These are phyloP conservation scores for Eublepharis macularius DNA, from an alignment of 2,113 vertebrate species.

Conservation along the genomic window DNA sequence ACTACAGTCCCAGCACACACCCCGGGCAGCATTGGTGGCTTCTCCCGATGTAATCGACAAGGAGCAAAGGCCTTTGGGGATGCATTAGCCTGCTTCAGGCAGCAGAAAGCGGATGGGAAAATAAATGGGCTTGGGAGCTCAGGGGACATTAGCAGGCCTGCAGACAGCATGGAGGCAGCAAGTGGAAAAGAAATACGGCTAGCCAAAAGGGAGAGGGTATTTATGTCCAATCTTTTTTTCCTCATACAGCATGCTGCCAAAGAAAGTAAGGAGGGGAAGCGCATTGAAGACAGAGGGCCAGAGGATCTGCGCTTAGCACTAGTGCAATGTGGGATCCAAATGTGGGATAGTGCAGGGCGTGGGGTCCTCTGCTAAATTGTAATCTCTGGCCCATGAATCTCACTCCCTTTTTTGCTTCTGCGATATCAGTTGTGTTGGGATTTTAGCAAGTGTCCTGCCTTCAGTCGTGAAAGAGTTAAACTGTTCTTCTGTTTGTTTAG, in stretches of 20 bases:
- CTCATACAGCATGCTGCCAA: not conserved
- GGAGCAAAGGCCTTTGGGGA: not conserved
- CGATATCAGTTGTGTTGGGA: too few relatives aligned
- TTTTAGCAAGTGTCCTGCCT: too few relatives aligned
- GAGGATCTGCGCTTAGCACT: rapidly evolving
- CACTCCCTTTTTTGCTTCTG: too few relatives aligned
- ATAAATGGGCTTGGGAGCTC: slow-evolving; percentile 6
- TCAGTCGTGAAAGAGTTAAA: too few relatives aligned
- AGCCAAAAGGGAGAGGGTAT: not conserved
- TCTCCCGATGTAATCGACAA: not conserved
- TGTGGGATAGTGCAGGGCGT: not conserved
- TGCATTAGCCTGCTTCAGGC: not conserved
- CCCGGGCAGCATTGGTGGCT: rapidly evolving
- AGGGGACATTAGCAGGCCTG: not conserved
- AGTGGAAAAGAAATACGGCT: not conserved
- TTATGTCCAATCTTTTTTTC: not conserved
- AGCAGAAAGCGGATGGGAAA: not conserved
- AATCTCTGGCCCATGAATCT: not conserved
- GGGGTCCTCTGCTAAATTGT: not conserved
- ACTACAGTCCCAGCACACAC: not conserved
- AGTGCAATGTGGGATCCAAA: too few relatives aligned
- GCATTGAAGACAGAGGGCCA: not conserved
- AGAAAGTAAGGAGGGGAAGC: not conserved
- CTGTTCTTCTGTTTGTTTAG: too few relatives aligned
- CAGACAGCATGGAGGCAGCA: not conserved